Base-by-base conservation (phyloP, 2,888 invertebrate genomes). In the Oligia latruncula region DNA sequence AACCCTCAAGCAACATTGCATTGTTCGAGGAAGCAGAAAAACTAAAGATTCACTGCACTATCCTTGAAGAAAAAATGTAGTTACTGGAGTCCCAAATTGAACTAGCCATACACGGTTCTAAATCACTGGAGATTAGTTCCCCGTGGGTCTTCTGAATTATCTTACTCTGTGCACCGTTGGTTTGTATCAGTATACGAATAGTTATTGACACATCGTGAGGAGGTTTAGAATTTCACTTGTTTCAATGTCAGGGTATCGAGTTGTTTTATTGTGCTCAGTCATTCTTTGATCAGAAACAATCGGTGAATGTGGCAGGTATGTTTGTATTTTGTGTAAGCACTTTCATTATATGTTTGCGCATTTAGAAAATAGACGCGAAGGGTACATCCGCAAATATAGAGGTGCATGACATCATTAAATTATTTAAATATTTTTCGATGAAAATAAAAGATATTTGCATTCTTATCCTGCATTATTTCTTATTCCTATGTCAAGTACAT, bases 161-260 rank as follows among this genome's bases (percentile, higher is more conserved):
- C 8, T 17, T 80, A 82, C 29, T 64, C 64, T 79, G 67, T 87
- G 83, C 70, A 78, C 68, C 82, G 72, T 43, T 78, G 74, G 75
- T 85, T 81, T 85, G 65, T 77, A 76, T 87, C 76, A 46, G 77
- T 85, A 64, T 77, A 75, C 74, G 64, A 81, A 87, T 81, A 81
- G 86, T 89, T 93, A 92, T 94, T 92, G 94, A 93, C 94, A 93
- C 92, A 85, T 89, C 89, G 88, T 88, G 90, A 87, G 84, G 87
- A 90, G 90, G 90, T 89, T 91, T 91, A 90, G 82, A 77, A 92
- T 94, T 94, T 94, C 93, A 93, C 93, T 93, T 93, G 92, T 92
- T 92, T 91, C 93, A 93, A 93, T 93, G 94, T 94, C 92, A 92
- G 90, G 87, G 74, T 78, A 85, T 77, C 74, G 85, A 84, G 84